A percentile compares a stretch with the other conserved stretches of the same genome.
phyloP scores from a whole-genome alignment of 2,888 invertebrate genomes.

The Unio delphinus region DNA sequence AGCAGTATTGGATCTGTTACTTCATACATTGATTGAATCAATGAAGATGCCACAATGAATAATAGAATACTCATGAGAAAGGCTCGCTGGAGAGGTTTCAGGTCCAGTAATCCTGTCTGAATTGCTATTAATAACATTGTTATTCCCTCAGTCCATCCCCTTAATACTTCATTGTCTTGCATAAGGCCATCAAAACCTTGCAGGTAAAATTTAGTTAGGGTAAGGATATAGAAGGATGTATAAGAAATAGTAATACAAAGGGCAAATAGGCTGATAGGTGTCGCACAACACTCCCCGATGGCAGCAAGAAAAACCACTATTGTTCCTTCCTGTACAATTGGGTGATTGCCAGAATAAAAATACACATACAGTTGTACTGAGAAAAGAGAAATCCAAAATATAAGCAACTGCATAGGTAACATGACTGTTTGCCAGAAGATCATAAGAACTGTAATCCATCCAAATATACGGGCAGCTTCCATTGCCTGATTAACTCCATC shows the following conservation, averaged over 20 bases:
- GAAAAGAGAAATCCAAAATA: conserved; percentile 74
- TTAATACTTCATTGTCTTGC: conserved; percentile 63
- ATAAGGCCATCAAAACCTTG: conserved; percentile 67
- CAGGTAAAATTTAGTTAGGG: conserved; percentile 71
- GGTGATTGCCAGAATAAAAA: conserved; percentile 55
- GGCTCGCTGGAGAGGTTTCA: conserved; percentile 73
- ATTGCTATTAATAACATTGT: conserved; percentile 74
- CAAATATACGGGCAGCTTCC: conserved; percentile 61
- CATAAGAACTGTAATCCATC: conserved; percentile 65
- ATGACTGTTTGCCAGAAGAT: conserved; percentile 72
- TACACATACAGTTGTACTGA: conserved; percentile 69
- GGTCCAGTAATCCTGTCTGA: conserved; percentile 74
- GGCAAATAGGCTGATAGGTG: conserved; percentile 74
- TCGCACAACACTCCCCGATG: conserved; percentile 72
- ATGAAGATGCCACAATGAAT: conserved; percentile 75
- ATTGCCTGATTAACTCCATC: conserved; percentile 49
- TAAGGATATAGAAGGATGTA: conserved; percentile 70
- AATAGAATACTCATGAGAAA: conserved; percentile 74
- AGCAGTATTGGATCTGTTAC: conserved; percentile 74
- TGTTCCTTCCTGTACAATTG: conserved; percentile 67
- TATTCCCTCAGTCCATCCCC: conserved; percentile 75
- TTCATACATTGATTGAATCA: conserved; percentile 76
- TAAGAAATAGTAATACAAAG: conserved; percentile 74
- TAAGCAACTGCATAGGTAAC: conserved; percentile 73
- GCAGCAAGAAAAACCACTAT: conserved; percentile 69